Base-by-base conservation (phyloP, 2,113 vertebrate genomes). In the Sialia sialis region DNA sequence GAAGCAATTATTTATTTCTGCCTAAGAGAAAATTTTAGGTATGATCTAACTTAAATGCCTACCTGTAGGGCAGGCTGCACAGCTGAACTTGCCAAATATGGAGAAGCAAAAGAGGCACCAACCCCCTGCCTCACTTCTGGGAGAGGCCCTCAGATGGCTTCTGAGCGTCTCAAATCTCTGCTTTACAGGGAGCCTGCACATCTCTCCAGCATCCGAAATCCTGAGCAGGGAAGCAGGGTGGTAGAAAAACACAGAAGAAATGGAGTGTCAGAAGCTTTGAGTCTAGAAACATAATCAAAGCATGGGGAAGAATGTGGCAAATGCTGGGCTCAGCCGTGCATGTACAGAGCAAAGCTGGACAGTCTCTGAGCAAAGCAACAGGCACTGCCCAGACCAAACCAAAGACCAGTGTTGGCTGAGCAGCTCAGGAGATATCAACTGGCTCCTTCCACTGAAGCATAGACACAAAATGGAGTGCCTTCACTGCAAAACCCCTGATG, bases 301-400 rank as follows among this genome's bases (percentile, higher is more conserved):
- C 29, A 43, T 38, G 54, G 20, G 25, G 20, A 84, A 55, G 29
- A 64, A 32, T 55, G 19, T 51, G 49, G 52, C 2, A 1, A 73
- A 34, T 34, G 43, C 4, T 86, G 15, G 29, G 32, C 34, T 49
- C 27, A 81, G 60, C n/a, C 39, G 4, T 10, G 32, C n/a, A 62
- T 63, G 22, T 3, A 12, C 26, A 44, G 63, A 55, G 52, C 2
- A 9, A 68, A 68, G 63, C 29, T 60, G 54, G 27, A 39, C 54
- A 46, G 39, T 22, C n/a, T 60, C 27, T 27, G 38, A 60, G 39
- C 46, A 49, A 44, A 78, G 38, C 1, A 2, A 51, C 21, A 30
- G 41, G 13, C 0, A 1, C 39, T 60, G 55, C 34, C 38, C 46
- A 43, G 30, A 66, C 16, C 4, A 2, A 68, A 51, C 6, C 7